Base-by-base conservation (phyloP, 2,797 vertebrate species). In the Cetoscarus ocellatus region DNA sequence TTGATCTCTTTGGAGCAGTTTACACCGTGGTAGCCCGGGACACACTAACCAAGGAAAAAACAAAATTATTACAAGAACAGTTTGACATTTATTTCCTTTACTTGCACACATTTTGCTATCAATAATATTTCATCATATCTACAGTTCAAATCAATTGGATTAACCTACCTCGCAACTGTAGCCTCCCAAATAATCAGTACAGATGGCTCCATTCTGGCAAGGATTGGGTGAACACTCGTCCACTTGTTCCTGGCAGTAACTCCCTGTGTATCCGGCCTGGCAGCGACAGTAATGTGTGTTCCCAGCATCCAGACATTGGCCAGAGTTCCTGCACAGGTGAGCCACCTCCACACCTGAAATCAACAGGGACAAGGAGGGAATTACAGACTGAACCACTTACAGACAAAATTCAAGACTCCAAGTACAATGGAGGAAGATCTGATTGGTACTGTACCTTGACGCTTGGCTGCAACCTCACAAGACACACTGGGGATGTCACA, bases 1-100 rank as follows among this genome's bases (percentile, higher is more conserved):
- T 99, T 97, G 92, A 97, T 96, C 87, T 99, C 97, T 81, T 96
- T 96, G 0, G 98, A 97, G 85, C 98, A 99, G 90, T 99, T 99
- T 43, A 95, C 91, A 15, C 97, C 98, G 0, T 98, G 97, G 92
- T 98, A 99, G 60, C 98, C 98, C 1, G 97, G 96, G 61, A 97
- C 91, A 8, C 98, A 99, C 98, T 99, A 63, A 59, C 5, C 56
- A 10, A 50, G 51, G 60, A 36, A 27, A 44, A 42, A 19, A 11
- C 8, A 38, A 14, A 50, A 64, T 10, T 3, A 64, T 47, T 17
- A 18, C 1, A 18, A 0, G 1, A 12, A 18, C 5, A 3, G 14
- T 44, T 6, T 19, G 1, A 36, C 3, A 38, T 14, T 63, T 35
- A n/a, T 27, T 18, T 6, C 1, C 39, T 55, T 56, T 1, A 59